Base-by-base conservation (phyloP, 2,888 invertebrate species). In the Phragmatobia fuliginosa region DNA sequence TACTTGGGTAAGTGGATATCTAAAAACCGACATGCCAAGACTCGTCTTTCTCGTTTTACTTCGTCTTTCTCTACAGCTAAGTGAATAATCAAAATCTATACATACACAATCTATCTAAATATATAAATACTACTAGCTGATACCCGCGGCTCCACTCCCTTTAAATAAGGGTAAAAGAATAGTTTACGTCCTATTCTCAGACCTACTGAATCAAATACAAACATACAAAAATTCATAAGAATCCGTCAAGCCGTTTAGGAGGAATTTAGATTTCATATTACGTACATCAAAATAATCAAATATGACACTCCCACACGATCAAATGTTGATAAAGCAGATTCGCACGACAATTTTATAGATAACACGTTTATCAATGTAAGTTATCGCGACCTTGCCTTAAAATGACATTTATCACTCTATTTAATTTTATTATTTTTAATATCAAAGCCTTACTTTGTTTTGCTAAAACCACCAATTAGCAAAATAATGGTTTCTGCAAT, bases 281-380 rank as follows among this genome's bases (percentile, higher is more conserved):
- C 31, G 31, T 31, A 41, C 28, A 31, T 31, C 28, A 62, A 28
- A 65, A 72, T 71, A 68, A 49, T 38, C 65, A 66, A 67, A 68
- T 41, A 71, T 62, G 71, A 66, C 67, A 79, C 74, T 68, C 70
- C 71, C 56, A 56, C 64, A 32, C 70, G 77, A 78, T 78, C 78
- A 62, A 41, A 21, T 36, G 68, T 63, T 67, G 66, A 62, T 75
- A 69, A 68, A 11, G 32, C 33, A 62, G 69, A 68, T 78, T 76
- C 65, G 73, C 71, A 72, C 63, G 59, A 70, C 73, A 72, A 75
- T 72, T 74, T 67, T 10, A 25, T 16, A 62, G 79, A 82, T 82
- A 77, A 80, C 66, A 56, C 28, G 62, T n/a, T 56, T 74, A 72
- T 73, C 76, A 72, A 62, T 33, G n/a, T 66, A 70, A 71, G 70